Base-by-base conservation (phyloP, 2,797 vertebrate genomes). In the Chelidonichthys spinosus region DNA sequence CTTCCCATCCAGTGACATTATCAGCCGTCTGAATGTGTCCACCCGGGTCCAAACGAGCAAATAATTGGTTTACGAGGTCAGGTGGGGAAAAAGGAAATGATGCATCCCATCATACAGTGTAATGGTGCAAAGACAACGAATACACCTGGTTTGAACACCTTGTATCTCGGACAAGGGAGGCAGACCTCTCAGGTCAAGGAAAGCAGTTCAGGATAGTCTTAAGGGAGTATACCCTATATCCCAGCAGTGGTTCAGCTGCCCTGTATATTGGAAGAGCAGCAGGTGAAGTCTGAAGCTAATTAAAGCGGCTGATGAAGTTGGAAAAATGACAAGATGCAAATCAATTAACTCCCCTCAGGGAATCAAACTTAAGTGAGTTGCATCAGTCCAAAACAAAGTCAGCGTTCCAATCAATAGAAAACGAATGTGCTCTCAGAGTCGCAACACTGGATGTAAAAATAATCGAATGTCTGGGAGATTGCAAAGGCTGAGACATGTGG, bases 351-450 rank as follows among this genome's bases (percentile, higher is more conserved):
- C 62, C 66, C 56, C 83, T 67, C 58, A 78, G 65, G 25, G 81
- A 87, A 86, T 85, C 76, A 74, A 86, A 74, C 63, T 17, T 76
- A 85, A 86, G 61, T 6, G 11, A 87, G 72, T 83, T 83, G 69
- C 56, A 55, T 76, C 62, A 39, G 61, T 25, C 58, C 64, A 52
- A 84, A 85, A 83, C 73, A 83, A 84, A 88, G 84, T 81, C 68
- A 90, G 70, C 8, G 33, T 68, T 6, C 4, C 78, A 76, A 89
- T 87, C 83, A 60, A 90, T 87, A 73, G 72, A 82, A 85, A 88
- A 79, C 56, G 67, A 83, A 85, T 78, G 71, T 66, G 82, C 78
- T 79, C 47, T 36, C 9, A 63, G 61, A 78, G 69, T 72, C 13
- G 15, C 69, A 74, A 59, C 69, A 62, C 32, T 65, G 54, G 68